Conservation (phyloP, 2,797 vertebrate genomes). For the Pterois miles region DNA sequence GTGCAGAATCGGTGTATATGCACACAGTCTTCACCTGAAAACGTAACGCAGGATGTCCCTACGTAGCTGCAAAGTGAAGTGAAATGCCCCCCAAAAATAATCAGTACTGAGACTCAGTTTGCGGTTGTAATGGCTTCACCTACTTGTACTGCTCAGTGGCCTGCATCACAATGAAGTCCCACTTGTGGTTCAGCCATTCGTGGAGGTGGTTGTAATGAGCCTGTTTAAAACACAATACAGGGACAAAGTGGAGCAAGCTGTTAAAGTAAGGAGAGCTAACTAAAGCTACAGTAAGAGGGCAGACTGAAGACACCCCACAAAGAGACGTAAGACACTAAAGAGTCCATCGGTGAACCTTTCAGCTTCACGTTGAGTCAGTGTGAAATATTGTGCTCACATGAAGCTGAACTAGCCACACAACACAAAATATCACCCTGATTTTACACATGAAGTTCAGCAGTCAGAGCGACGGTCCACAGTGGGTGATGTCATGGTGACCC, state of each 20-base stretch:
- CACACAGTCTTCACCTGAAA: no score
- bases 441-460: not conserved
- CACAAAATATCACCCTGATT: not conserved
- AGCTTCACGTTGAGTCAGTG: not conserved
- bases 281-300: not conserved
- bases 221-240: constrained; percentile 72
- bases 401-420: not conserved
- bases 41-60: no score
- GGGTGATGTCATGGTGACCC: no score
- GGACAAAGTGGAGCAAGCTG: not conserved
- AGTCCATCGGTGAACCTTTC: not conserved
- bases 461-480: no score
- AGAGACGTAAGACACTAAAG: not conserved
- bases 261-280: not conserved
- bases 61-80: no score
- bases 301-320: not conserved
- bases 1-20: no score
- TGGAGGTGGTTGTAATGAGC: constrained; percentile 92
- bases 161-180: constrained; percentile 97
- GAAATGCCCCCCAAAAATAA: not conserved
- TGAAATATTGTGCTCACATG: not conserved
- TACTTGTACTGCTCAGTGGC: constrained; percentile 95
- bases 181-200: constrained; percentile 95
- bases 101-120: not conserved
- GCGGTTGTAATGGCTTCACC: constrained; percentile 47